Conservation (phyloP, 2,797 vertebrate genomes). For the Anolis apletophallus region DNA sequence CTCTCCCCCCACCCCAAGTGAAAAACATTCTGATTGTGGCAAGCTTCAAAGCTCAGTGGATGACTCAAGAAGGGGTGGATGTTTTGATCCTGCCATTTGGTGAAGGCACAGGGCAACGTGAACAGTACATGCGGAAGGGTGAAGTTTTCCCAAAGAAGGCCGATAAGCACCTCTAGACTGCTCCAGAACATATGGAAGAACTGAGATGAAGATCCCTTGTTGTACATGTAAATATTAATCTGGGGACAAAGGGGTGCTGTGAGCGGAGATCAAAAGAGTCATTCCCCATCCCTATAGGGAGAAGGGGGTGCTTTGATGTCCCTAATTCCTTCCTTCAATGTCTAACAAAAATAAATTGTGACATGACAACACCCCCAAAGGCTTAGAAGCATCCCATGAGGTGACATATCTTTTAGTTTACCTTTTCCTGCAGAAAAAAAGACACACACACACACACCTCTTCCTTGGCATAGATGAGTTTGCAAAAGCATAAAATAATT, state of each 20-base stretch:
- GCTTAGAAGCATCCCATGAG: constrained; percentile 64
- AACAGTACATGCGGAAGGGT: constrained; percentile 42
- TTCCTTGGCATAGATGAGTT: neutral
- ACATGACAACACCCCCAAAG: constrained; percentile 67
- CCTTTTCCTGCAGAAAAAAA: constrained; percentile 26
- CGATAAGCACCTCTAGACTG: constrained; percentile 49
- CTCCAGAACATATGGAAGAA: constrained; percentile 82
- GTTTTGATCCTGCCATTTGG: constrained; percentile 45
- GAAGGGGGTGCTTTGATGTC: constrained; percentile 87
- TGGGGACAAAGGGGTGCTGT: constrained; percentile 69
- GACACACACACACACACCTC: no score
- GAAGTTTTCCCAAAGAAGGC: constrained; percentile 49
- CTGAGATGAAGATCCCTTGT: constrained; percentile 80
- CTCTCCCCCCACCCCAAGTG: constrained; percentile 53
- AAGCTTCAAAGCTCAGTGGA: constrained; percentile 66
- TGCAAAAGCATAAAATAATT: neutral
- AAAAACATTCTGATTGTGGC: constrained; percentile 56
- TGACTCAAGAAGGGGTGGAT: constrained; percentile 52
- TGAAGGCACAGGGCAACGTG: constrained; percentile 47
- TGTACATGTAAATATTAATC: constrained; percentile 90
- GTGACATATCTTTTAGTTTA: constrained; percentile 54
- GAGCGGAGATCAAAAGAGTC: constrained; percentile 88
- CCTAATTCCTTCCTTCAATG: constrained; percentile 58
- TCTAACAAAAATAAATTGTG: constrained; percentile 75
- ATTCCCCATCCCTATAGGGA: constrained; percentile 82